Conservation (phyloP, 2,888 invertebrate species). For the Hemistola chrysoprasaria region DNA sequence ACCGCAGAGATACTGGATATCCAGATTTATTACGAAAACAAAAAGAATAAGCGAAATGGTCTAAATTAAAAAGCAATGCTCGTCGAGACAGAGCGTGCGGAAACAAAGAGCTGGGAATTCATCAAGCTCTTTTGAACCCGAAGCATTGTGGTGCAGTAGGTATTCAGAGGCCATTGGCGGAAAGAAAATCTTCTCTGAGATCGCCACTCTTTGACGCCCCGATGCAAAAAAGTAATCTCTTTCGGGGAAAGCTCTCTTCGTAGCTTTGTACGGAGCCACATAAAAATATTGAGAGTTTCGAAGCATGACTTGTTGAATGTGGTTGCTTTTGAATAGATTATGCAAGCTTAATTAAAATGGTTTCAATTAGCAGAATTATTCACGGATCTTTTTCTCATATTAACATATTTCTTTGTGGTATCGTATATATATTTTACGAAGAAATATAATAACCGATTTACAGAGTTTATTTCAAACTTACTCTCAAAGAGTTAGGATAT, state of each 20-base stretch:
- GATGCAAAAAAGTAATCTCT: conserved; percentile 68
- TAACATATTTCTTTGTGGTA: conserved; percentile 25
- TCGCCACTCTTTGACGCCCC: conserved; percentile 74
- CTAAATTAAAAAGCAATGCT: conserved; percentile 80
- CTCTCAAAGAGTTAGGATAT: too few species aligned
- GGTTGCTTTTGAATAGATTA: conserved; percentile 62
- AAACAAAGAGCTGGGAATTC: conserved; percentile 78
- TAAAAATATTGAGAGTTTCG: conserved; percentile 55
- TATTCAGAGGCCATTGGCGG: conserved; percentile 69
- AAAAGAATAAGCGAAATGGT: conserved; percentile 71
- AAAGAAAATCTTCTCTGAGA: conserved; percentile 71
- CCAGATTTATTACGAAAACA: conserved; percentile 71
- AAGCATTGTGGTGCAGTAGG: conserved; percentile 62
- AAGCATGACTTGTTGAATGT: conserved; percentile 69
- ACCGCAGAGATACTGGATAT: conserved; percentile 47
- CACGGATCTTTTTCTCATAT: conserved; percentile 30
- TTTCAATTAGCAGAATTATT: conserved; percentile 40
- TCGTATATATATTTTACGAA: conserved; percentile 4
- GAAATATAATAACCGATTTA: too few species aligned
- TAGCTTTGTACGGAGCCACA: conserved; percentile 60
- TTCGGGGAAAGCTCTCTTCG: conserved; percentile 61
- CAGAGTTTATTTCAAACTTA: too few species aligned
- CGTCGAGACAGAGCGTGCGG: conserved; percentile 71
- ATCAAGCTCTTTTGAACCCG: conserved; percentile 79
- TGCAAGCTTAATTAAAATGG: conserved; percentile 58